These are phyloP conservation scores for Cydia splendana DNA, from an alignment of 1,140 invertebrate genomes.

Conservation along the genomic window DNA sequence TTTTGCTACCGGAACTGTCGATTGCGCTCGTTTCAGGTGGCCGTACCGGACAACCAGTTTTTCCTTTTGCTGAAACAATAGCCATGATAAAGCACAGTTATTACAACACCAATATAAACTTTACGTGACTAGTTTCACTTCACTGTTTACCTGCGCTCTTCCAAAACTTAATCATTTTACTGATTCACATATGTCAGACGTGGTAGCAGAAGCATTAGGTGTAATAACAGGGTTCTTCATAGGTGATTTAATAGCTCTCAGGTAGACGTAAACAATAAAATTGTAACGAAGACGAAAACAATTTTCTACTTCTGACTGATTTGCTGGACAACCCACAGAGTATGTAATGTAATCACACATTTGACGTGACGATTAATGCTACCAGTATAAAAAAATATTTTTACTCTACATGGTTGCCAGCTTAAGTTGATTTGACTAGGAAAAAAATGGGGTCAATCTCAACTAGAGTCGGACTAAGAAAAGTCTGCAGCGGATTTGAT, in stretches of 20 bases:
- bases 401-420: too few species aligned
- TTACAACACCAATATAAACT: constrained; percentile 26
- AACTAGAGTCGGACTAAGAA: too few species aligned
- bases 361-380: background rate
- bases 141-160: constrained; percentile 69
- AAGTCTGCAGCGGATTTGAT: too few species aligned
- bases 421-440: too few species aligned
- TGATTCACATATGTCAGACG: constrained; percentile 35
- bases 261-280: constrained; percentile 59
- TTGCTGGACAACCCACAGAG: constrained; percentile 10
- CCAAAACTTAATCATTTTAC: constrained; percentile 76
- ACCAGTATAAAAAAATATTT: background rate
- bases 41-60: constrained; percentile 69
- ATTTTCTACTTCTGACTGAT: constrained; percentile 29
- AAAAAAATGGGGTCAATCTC: too few species aligned
- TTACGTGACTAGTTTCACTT: constrained; percentile 30
- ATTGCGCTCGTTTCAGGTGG: constrained; percentile 58
- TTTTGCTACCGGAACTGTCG: constrained; percentile 41
- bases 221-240: constrained; percentile 48
- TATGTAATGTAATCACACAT: background rate
- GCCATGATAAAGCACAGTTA: constrained; percentile 19
- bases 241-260: constrained; percentile 44
- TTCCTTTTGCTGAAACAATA: constrained; percentile 69
- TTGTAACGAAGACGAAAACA: constrained; percentile 37
- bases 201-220: background rate